Conservation (phyloP, 2,113 vertebrate species). For the Sinosuthora webbiana region DNA sequence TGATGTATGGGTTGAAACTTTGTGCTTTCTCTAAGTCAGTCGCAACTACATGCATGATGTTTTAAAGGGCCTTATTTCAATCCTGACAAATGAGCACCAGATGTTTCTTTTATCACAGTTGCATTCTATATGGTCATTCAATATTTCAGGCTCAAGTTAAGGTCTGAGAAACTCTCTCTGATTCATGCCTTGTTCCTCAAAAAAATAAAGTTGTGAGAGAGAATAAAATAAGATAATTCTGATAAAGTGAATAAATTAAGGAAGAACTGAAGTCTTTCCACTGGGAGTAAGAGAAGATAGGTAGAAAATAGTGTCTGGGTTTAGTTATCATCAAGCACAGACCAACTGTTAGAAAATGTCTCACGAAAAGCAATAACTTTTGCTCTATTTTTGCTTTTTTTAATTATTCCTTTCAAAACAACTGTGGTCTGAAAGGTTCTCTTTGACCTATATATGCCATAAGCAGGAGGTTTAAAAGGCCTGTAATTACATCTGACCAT, state of each 20-base stretch:
- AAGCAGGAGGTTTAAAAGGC: not conserved
- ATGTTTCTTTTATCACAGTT: not conserved
- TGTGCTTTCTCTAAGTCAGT: not conserved
- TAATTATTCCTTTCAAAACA: not conserved
- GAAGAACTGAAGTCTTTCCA: not conserved
- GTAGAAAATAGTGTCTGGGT: not conserved
- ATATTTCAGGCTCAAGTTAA: not conserved
- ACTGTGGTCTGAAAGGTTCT: not conserved
- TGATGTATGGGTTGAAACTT: not conserved
- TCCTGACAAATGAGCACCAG: conserved; percentile 17
- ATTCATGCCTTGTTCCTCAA: not conserved
- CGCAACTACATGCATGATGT: not conserved
- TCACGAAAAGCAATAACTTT: not conserved
- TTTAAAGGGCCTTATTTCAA: conserved; percentile 24
- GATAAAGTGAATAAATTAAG: not conserved
- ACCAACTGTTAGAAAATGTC: not conserved
- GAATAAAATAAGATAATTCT: not conserved
- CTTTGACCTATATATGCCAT: not conserved
- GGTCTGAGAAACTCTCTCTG: not conserved
- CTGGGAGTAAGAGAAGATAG: not conserved
- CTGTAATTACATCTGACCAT: not conserved
- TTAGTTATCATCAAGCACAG: not conserved
- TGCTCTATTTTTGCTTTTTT: not conserved
- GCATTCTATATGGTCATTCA: not conserved
- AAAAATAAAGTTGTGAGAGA: not conserved